Evolutionary conservation across 1,140 invertebrate species (phyloP).

Genomic region (Aphelenchoides besseyi): DNA sequence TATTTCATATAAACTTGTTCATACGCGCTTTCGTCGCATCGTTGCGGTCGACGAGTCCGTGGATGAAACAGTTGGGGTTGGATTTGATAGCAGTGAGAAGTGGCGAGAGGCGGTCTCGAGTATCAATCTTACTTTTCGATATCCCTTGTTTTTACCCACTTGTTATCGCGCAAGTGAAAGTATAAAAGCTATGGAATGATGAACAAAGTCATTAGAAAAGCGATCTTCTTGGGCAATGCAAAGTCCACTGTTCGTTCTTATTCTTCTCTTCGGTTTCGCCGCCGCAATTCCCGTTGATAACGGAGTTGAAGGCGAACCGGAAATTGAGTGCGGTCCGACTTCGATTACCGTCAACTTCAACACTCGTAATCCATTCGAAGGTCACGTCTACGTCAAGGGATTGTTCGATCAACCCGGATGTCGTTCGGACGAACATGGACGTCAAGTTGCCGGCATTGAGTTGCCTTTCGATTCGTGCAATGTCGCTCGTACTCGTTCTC

Average conservation of each 20-base stretch:
- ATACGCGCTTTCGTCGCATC: not conserved
- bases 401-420: constrained; percentile 60
- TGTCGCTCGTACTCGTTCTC: constrained; percentile 60
- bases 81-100: not conserved
- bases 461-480: constrained; percentile 62
- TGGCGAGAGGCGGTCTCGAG: not conserved
- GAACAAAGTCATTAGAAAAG: not conserved
- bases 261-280: constrained; percentile 10
- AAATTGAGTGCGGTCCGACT: constrained; percentile 59
- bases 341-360: constrained; percentile 63
- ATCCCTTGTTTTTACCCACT: not conserved
- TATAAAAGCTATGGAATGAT: not conserved
- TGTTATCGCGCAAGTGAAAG: not conserved
- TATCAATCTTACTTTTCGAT: not conserved
- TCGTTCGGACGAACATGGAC: constrained; percentile 60
- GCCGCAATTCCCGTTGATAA: constrained; percentile 55
- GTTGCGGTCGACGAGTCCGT: not conserved
- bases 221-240: not conserved
- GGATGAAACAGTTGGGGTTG: not conserved
- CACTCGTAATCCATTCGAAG: constrained; percentile 62
- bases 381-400: constrained; percentile 62
- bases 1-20: constrained; percentile 4
- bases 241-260: not conserved
- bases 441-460: constrained; percentile 62
- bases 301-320: constrained; percentile 55